Base-by-base conservation (phyloP, 1,140 invertebrate species). In the Papilio polyxenes region DNA sequence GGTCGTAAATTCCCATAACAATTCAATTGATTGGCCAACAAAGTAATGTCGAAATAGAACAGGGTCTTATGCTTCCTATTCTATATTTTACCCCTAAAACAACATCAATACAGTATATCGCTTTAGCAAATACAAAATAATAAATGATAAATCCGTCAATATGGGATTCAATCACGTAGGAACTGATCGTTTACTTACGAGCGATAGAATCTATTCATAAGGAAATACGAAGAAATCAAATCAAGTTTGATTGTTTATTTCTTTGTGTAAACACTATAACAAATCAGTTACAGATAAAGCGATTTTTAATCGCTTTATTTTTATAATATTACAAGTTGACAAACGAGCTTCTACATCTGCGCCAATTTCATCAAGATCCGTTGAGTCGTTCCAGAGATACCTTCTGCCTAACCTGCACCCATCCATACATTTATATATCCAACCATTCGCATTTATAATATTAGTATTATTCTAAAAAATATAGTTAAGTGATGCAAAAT, bases 1-100 rank as follows among this genome's bases (percentile, higher is more conserved):
- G 80, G 40, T 88, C 89, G 85, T 48, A 89, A 92, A 59, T 90
- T 90, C 40, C 89, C 90, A 76, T 92, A 90, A 82, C 93, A 94
- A 81, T 92, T 92, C 93, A 92, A 94, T 72, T 94, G 93, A n/a
- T 86, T 82, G 1, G 92, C 89, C 56, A 94, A 84, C 62, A 91
- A 82, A 78, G 91, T 91, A 6, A 92, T 85, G 77, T 94, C 93
- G 74, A 92, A 92, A 83, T 93, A 94, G 83, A 93, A 94, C 3
- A 91, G 91, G 7, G 92, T 91, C 20, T 92, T 85, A 80, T 92
- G 91, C 78, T 84, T 92, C 49, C 92, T 87, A 4, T 82, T 90
- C 20, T 92, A 90, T 74, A 94, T 93, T 83, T 89, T 93, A 53
- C 85, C 75, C 76, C 93, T 94, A 82, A 23, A 90, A 89, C 13